Percentiles rank a stretch among this genome's conserved stretches.
These are phyloP conservation scores for Muscina levida DNA, from an alignment of 2,888 invertebrate species.

Conservation along the genomic window DNA sequence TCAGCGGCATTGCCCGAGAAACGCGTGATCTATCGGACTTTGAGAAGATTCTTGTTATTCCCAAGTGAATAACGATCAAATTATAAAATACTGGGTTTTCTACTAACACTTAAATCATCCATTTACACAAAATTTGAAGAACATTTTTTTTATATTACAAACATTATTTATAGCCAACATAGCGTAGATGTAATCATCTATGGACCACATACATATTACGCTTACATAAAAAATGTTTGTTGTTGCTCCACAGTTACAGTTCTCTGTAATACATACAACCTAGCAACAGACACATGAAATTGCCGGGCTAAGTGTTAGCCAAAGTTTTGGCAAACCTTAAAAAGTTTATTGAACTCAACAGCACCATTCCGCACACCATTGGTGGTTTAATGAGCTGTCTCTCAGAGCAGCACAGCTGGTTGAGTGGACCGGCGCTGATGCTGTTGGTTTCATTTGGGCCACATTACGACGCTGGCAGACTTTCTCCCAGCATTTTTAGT, in stretches of 20 bases:
- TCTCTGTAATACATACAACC: conserved; percentile 40
- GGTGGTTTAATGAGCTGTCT: neutral
- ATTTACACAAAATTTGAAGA: too few species aligned
- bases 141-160: too few species aligned
- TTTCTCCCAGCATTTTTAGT: conserved; percentile 76
- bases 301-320: conserved; percentile 57
- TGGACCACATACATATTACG: too few species aligned
- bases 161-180: too few species aligned
- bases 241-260: conserved; percentile 50
- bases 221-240: too few species aligned
- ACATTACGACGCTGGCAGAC: conserved; percentile 67
- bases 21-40: too few species aligned
- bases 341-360: conserved; percentile 76
- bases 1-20: too few species aligned
- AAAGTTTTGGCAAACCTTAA: conserved; percentile 74
- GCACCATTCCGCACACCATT: conserved; percentile 21
- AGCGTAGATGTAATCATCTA: too few species aligned
- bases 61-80: too few species aligned
- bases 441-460: neutral
- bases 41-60: too few species aligned
- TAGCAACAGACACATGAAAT: conserved; percentile 50
- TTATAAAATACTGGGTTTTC: too few species aligned
- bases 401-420: conserved; percentile 5
- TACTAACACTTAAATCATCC: too few species aligned
- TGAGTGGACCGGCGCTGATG: conserved; percentile 28